phyloP scores from a whole-genome alignment of 2,888 invertebrate species.

The Volucella inanis region DNA sequence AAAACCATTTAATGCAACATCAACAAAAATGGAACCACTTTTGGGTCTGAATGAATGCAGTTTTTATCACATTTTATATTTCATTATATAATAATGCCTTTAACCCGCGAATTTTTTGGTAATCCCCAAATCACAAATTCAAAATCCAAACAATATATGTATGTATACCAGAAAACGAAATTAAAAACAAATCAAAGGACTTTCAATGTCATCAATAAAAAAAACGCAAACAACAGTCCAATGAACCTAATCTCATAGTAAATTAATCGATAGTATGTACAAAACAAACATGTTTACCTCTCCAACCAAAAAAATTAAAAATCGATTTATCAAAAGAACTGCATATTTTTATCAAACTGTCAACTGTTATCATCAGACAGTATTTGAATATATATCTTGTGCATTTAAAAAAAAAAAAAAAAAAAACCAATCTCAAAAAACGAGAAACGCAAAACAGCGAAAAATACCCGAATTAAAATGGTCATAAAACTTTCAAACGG shows the following conservation, averaged over 20 bases:
- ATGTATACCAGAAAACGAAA: background rate
- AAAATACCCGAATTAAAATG: conserved; percentile 37
- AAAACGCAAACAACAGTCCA: conserved; percentile 45
- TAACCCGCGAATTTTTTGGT: background rate
- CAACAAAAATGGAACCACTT: background rate
- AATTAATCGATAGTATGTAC: background rate
- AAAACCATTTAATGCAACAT: background rate
- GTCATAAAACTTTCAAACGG: conserved; percentile 57
- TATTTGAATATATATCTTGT: background rate
- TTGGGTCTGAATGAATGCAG: background rate
- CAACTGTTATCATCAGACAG: background rate
- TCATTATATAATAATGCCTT: background rate
- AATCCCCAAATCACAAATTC: conserved; percentile 21
- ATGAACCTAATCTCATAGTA: conserved; percentile 55
- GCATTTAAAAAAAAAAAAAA: conserved; percentile 41
- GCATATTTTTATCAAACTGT: conserved; percentile 28
- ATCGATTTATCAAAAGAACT: conserved; percentile 9
- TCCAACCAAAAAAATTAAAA: too few species aligned
- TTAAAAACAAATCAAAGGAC: conserved; percentile 24
- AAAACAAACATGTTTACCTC: conserved; percentile 1
- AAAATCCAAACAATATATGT: conserved; percentile 6
- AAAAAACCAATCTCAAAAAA: background rate
- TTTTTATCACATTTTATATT: background rate
- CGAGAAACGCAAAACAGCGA: background rate
- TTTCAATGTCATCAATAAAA: conserved; percentile 43